Base-by-base conservation (phyloP, 2,888 invertebrate species). In the Scelioninae gen. 2 region DNA sequence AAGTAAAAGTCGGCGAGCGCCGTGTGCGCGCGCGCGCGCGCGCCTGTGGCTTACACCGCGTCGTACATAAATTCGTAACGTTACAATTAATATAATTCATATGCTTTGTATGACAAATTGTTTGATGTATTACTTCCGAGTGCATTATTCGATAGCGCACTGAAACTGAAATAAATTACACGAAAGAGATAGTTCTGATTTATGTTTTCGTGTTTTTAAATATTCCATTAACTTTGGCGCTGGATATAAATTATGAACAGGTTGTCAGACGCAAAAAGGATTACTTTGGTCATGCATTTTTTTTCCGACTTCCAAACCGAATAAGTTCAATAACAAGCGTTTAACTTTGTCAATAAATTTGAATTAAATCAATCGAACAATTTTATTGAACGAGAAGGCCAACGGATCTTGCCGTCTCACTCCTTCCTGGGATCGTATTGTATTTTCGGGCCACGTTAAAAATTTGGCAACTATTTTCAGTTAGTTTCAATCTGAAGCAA, bases 91-190 rank as follows among this genome's bases (percentile, higher is more conserved):
- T 55, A 48, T 67, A 50, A 61, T 55, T 35, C 53, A 48, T 43
- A 28, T 33, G 15, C 64, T 11, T 57, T 31, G 15, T 57, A 48
- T 65, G 58, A 65, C 58, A 58, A 60, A 65, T 61, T 55, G 31
- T 64, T 60, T 65, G 72, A 60, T 60, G 25, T 64, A 71, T 60
- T 50, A 35, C 45, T 45, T 43, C 16, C 50, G 52, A 70, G 39
- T 11, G 41, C 63, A 52, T 70, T 70, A 63, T 63, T 50, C 53
- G 46, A 71, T 58, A 71, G 35, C 22, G 10, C 16, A 45, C 46
- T 41, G 33, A 4, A 31, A 45, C 28, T 60, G 13, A 43, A 60
- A 68, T 61, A 61, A 61, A 69, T 46, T 53, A 55, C 22, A 9
- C 6, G 31, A 57, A 57, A 53, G 46, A 46, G 46, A 65, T 39